Percentiles rank a stretch among this genome's conserved stretches.
Evolutionary conservation across 2,797 vertebrate genomes (phyloP).

Genomic region (Pseudotriccus pelzelni): DNA sequence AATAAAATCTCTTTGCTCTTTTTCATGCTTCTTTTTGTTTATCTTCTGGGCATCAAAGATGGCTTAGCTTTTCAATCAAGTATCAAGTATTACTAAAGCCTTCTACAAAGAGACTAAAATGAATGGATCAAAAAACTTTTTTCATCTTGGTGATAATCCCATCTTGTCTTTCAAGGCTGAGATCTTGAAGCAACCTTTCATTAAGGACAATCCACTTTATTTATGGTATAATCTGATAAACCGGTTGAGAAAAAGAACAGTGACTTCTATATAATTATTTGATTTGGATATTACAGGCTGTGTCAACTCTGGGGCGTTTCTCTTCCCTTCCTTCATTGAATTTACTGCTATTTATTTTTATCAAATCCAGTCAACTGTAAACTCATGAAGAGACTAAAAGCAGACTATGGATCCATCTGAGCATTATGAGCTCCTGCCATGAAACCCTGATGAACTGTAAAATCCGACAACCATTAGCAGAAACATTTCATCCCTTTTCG

Average conservation of each 20-base stretch:
- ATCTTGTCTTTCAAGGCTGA: not conserved
- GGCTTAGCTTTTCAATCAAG: not conserved
- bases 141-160: not conserved
- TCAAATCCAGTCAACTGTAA: not conserved
- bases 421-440: not conserved
- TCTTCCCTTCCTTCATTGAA: not conserved
- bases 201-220: not conserved
- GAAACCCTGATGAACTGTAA: not conserved
- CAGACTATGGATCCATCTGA: not conserved
- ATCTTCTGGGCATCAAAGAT: not conserved
- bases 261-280: conserved; percentile 37
- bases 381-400: not conserved
- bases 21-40: not conserved
- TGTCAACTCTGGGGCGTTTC: not conserved
- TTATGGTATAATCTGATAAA: not conserved
- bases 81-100: not conserved
- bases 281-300: not conserved
- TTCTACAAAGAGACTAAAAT: not conserved
- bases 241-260: not conserved
- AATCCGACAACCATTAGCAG: not conserved
- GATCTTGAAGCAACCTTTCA: not conserved
- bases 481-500: not conserved
- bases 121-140: not conserved
- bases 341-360: not conserved
- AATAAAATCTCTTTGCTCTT: not conserved